A percentile compares a stretch with the other conserved stretches of the same genome.
Evolutionary conservation across 2,888 invertebrate genomes (phyloP).

Genomic region (Tinea semifulvella): DNA sequence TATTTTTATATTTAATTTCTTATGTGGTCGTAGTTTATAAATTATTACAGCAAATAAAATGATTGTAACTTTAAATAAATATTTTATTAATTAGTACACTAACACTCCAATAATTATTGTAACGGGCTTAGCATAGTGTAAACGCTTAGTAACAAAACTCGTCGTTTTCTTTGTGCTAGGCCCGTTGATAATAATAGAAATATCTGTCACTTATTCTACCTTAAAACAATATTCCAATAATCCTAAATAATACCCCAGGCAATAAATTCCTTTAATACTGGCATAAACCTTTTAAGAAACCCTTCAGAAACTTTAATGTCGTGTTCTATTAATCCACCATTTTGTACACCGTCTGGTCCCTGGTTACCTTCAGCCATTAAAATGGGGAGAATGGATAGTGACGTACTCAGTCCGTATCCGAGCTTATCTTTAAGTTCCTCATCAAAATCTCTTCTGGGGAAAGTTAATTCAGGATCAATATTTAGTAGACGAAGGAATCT

Average conservation of each 20-base stretch:
- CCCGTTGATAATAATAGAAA: no score
- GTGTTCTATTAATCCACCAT: no score
- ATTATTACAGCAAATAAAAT: background rate
- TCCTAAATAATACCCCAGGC: slow-evolving; percentile 4
- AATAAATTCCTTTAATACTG: slow-evolving; percentile 4
- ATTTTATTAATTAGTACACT: no score
- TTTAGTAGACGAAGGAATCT: slow-evolving; percentile 26
- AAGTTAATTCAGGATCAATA: slow-evolving; percentile 29
- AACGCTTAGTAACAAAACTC: no score
- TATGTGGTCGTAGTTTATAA: no score
- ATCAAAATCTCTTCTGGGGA: slow-evolving; percentile 33
- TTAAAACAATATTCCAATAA: background rate
- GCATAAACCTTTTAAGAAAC: slow-evolving; percentile 3
- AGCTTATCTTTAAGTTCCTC: slow-evolving; percentile 28
- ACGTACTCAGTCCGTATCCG: slow-evolving; percentile 1
- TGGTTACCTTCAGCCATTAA: background rate
- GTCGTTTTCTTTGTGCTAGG: no score
- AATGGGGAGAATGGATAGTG: background rate
- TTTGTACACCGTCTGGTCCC: background rate
- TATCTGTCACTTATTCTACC: background rate
- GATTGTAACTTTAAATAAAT: no score
- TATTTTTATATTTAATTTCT: no score
- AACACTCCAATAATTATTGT: no score
- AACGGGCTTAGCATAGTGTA: no score
- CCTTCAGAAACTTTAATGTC: background rate